Percentiles rank a stretch among this genome's conserved stretches.
Evolutionary conservation across 2,888 invertebrate genomes (phyloP).

Genomic region (Liodrosophila aerea): DNA sequence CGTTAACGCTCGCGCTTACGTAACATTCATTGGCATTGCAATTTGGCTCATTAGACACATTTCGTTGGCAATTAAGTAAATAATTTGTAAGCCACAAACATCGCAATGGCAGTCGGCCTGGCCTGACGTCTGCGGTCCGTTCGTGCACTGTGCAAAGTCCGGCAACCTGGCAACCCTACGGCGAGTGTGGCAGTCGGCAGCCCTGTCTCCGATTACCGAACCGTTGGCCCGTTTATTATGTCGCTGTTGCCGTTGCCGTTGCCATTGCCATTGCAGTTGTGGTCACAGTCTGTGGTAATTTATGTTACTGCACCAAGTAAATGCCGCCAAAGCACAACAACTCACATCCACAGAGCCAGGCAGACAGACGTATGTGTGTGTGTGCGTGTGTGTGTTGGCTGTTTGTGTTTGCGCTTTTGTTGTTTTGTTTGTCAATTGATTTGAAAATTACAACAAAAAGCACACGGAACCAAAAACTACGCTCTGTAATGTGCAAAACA

Average conservation of each 20-base stretch:
- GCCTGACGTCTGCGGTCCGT: conserved; percentile 52
- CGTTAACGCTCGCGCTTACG: conserved; percentile 3
- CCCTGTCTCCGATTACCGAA: not conserved
- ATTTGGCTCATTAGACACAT: conserved; percentile 79
- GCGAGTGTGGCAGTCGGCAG: too few species aligned
- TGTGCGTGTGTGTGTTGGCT: conserved; percentile 6
- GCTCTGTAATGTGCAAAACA: conserved; percentile 56
- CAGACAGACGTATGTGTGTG: conserved; percentile 1
- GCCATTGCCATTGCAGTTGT: conserved; percentile 49
- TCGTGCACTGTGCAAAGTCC: too few species aligned
- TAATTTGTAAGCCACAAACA: conserved; percentile 77
- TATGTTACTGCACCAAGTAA: conserved; percentile 76
- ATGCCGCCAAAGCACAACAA: conserved; percentile 66
- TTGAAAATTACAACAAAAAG: conserved; percentile 65
- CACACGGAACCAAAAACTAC: conserved; percentile 30
- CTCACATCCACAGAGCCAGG: conserved; percentile 12
- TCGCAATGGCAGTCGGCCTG: conserved; percentile 56
- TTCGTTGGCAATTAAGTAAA: conserved; percentile 79
- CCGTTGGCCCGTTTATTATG: conserved; percentile 46
- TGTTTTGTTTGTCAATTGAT: conserved; percentile 71
- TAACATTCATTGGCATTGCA: conserved; percentile 64
- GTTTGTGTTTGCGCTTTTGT: conserved; percentile 71
- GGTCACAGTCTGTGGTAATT: conserved; percentile 69
- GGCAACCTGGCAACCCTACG: not conserved
- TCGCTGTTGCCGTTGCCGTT: conserved; percentile 34